Percentiles rank a stretch among this genome's conserved stretches.
These are phyloP conservation scores for Gadopsis bispinosus DNA, from an alignment of 2,797 vertebrate species.

Conservation along the genomic window DNA sequence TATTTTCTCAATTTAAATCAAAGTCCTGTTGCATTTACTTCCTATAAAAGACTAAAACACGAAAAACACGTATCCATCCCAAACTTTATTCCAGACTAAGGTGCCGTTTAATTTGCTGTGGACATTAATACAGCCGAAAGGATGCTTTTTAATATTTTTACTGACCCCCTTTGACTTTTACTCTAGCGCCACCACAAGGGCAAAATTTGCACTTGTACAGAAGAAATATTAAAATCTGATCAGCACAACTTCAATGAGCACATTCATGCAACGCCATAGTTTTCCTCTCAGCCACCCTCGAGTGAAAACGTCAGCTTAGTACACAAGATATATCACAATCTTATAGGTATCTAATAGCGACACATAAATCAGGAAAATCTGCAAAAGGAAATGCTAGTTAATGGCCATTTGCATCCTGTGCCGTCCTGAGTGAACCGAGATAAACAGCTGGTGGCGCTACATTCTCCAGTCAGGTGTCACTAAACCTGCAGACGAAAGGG, in stretches of 20 bases:
- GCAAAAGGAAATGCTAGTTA: background rate
- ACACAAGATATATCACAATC: background rate
- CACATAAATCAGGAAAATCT: background rate
- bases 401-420: too few species aligned
- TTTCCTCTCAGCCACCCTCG: background rate
- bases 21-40: background rate
- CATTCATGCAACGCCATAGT: conserved; percentile 12
- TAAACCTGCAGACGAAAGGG: too few species aligned
- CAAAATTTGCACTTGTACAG: background rate
- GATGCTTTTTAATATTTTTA: background rate
- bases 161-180: background rate
- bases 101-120: background rate
- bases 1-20: background rate
- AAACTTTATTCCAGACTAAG: background rate
- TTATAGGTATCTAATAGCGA: background rate
- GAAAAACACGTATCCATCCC: background rate
- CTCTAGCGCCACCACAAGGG: background rate
- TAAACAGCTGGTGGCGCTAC: background rate
- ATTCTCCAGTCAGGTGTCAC: background rate
- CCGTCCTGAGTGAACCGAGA: too few species aligned
- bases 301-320: background rate
- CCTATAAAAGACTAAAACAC: background rate
- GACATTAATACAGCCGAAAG: background rate
- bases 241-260: background rate
- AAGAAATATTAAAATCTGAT: background rate